Conservation (phyloP, 1,140 invertebrate species). For the Dinoponera quadriceps region DNA sequence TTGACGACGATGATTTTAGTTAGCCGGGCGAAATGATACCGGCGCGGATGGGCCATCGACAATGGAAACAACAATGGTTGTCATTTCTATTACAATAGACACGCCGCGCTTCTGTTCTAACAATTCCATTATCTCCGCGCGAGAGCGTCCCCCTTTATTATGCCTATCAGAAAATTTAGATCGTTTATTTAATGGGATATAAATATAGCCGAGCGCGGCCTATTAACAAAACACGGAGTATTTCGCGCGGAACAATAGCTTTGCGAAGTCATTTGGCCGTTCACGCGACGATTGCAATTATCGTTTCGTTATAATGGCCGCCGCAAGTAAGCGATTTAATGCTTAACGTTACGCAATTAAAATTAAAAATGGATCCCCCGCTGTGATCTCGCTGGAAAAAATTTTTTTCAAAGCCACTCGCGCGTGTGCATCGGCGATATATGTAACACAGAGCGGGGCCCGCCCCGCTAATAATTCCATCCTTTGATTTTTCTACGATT, state of each 20-base stretch:
- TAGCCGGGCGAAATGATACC: conserved; percentile 53
- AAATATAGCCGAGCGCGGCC: conserved; percentile 57
- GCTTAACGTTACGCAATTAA: conserved; percentile 58
- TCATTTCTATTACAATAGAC: conserved; percentile 61
- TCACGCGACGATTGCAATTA: conserved; percentile 59
- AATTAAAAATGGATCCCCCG: conserved; percentile 50
- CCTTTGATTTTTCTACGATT: background rate
- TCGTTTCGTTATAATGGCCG: conserved; percentile 56
- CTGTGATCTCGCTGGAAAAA: conserved; percentile 37
- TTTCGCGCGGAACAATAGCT: conserved; percentile 59
- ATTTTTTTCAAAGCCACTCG: conserved; percentile 33
- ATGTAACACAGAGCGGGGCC: background rate
- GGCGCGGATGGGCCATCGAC: conserved; percentile 33
- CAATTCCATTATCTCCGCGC: conserved; percentile 62
- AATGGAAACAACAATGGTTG: conserved; percentile 58
- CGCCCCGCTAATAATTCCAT: conserved; percentile 39
- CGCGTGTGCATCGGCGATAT: conserved; percentile 6
- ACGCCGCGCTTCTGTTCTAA: conserved; percentile 59
- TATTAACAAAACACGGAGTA: conserved; percentile 62
- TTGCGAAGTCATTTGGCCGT: conserved; percentile 60
- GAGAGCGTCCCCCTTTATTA: conserved; percentile 54
- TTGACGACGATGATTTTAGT: conserved; percentile 35
- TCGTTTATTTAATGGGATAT: conserved; percentile 61
- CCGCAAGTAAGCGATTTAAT: conserved; percentile 61
- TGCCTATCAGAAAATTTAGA: conserved; percentile 62